phyloP scores from a whole-genome alignment of 2,888 invertebrate species.

The Tuta absoluta region DNA sequence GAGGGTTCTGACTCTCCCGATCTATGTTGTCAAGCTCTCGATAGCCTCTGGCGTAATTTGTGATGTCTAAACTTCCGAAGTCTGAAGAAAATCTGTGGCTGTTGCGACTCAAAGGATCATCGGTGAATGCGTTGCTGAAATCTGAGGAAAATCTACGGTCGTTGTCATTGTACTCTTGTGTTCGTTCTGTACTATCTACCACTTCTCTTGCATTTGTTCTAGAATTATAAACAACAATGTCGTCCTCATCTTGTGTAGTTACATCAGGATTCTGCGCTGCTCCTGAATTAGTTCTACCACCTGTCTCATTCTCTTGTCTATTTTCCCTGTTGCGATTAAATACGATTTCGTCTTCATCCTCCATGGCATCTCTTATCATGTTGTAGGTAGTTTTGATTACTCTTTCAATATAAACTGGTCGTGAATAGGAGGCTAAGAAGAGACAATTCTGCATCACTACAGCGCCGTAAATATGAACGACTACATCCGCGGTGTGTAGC shows the following conservation, averaged over 20 bases:
- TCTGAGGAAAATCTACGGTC: conserved; percentile 52
- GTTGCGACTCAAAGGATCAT: conserved; percentile 29
- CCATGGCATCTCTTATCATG: conserved; percentile 68
- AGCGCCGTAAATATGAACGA: conserved; percentile 81
- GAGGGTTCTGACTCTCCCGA: conserved; percentile 63
- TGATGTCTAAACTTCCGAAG: conserved; percentile 61
- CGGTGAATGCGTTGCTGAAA: conserved; percentile 40
- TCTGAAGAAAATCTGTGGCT: conserved; percentile 61
- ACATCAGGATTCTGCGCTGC: conserved; percentile 35
- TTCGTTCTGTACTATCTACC: conserved; percentile 61
- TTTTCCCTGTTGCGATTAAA: conserved; percentile 59
- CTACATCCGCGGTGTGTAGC: conserved; percentile 61
- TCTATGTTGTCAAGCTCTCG: conserved; percentile 72
- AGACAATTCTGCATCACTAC: conserved; percentile 81
- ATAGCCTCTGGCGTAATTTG: conserved; percentile 58
- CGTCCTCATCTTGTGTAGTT: conserved; percentile 63
- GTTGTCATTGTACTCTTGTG: conserved; percentile 50
- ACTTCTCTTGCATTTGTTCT: conserved; percentile 66
- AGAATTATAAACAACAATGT: conserved; percentile 71
- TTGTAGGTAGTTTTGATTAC: conserved; percentile 73
- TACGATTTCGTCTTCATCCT: conserved; percentile 82
- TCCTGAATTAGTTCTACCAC: conserved; percentile 6
- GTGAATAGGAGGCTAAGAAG: conserved; percentile 74
- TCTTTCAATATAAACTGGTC: conserved; percentile 78
- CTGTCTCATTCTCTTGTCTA: conserved; percentile 20